Percentiles rank a stretch among this genome's conserved stretches.
Conservation (phyloP, 2,113 vertebrate genomes). For the Tautogolabrus adspersus region DNA sequence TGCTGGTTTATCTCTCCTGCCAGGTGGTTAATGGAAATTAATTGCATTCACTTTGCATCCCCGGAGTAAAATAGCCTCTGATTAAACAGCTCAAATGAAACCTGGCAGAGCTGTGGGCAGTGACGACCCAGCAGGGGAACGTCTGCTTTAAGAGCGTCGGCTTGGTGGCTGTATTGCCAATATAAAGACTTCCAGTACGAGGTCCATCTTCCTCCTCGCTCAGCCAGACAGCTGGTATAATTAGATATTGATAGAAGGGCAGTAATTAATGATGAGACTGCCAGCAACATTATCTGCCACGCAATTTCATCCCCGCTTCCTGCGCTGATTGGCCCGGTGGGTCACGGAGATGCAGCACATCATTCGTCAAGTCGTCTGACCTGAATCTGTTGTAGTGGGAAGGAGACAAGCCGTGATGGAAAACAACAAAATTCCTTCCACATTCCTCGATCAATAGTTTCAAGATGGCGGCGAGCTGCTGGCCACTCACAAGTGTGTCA, state of each 20-base stretch:
- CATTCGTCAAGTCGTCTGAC: conserved; percentile 75
- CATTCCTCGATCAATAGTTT: conserved; percentile 18
- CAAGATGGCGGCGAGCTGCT: conserved; percentile 22
- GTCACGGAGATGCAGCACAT: conserved; percentile 56
- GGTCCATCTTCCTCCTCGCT: conserved; percentile 68
- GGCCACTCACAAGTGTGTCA: neutral
- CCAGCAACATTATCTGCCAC: conserved; percentile 68
- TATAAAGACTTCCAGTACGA: conserved; percentile 66
- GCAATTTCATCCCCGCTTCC: conserved; percentile 62
- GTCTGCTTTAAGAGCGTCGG: conserved; percentile 36
- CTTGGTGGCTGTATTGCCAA: conserved; percentile 55
- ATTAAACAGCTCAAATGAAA: conserved; percentile 70
- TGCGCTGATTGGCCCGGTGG: conserved; percentile 62
- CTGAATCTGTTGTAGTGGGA: conserved; percentile 72
- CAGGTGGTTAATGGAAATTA: conserved; percentile 73
- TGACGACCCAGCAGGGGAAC: conserved; percentile 47
- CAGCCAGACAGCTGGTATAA: conserved; percentile 78
- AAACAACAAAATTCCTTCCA: conserved; percentile 15
- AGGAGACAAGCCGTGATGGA: conserved; percentile 49
- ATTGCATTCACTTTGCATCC: conserved; percentile 61
- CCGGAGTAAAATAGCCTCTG: conserved; percentile 56
- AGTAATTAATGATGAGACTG: conserved; percentile 81
- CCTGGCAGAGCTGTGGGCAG: conserved; percentile 33
- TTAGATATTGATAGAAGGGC: conserved; percentile 83
- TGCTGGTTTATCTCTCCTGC: conserved; percentile 58